A percentile compares a stretch with the other conserved stretches of the same genome.
phyloP scores from a whole-genome alignment of 2,888 invertebrate species.

The Drosophila buzzatii region DNA sequence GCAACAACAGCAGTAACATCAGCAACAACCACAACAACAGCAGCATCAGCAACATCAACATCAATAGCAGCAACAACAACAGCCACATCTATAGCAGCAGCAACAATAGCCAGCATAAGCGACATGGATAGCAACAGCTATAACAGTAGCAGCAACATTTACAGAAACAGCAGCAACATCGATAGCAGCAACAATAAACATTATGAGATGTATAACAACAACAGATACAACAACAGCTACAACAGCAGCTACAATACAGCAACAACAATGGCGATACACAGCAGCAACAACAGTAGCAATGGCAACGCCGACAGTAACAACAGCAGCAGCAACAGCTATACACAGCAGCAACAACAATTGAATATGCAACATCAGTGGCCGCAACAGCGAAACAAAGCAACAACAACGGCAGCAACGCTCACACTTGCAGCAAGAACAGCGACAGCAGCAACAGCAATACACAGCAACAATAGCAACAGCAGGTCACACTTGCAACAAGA shows the following conservation, averaged over 20 bases:
- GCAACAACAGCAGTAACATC: slow-evolving; percentile 19
- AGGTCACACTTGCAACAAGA: neutral
- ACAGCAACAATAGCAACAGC: slow-evolving; percentile 3
- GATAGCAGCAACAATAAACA: slow-evolving; percentile 7
- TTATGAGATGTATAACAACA: slow-evolving; percentile 1
- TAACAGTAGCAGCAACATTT: neutral
- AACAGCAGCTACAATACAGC: neutral
- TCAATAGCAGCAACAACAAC: neutral
- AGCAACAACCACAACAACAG: slow-evolving; percentile 1
- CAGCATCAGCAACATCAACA: slow-evolving; percentile 22
- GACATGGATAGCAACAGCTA: neutral
- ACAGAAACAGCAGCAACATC: neutral
- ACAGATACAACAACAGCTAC: neutral
- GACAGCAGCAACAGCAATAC: neutral
- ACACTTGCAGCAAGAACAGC: neutral
- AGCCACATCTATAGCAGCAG: neutral
- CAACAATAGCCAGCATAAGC: neutral
- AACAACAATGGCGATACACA: neutral
- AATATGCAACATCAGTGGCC: neutral
- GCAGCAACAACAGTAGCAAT: neutral
- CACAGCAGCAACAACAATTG: too few relatives aligned
- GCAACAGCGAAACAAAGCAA: too few relatives aligned
- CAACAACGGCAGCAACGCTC: slow-evolving; percentile 1
- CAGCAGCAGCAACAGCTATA: neutral
- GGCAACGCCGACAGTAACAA: slow-evolving; percentile 9